These are phyloP conservation scores for Ichneumoninae sp. DNA, from an alignment of 2,888 invertebrate species.

Conservation along the genomic window DNA sequence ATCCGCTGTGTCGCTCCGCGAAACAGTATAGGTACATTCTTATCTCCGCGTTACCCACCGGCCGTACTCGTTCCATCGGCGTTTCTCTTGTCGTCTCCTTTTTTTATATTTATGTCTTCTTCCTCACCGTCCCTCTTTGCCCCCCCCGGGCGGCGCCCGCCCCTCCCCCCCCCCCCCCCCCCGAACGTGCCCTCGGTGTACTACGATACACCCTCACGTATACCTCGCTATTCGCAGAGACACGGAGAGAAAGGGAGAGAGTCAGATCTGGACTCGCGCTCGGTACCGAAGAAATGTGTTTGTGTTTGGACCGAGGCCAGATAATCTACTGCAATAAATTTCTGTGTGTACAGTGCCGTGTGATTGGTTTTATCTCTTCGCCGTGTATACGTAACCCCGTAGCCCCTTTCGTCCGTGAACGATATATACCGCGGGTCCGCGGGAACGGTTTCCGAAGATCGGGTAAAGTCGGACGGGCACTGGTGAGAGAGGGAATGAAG, in stretches of 20 bases:
- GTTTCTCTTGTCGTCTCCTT: constrained; percentile 44
- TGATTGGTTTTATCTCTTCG: constrained; percentile 82
- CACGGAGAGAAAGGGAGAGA: constrained; percentile 7
- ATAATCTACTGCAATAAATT: constrained; percentile 83
- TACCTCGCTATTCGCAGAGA: constrained; percentile 9
- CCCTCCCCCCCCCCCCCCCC: constrained; percentile 10
- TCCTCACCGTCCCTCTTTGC: constrained; percentile 29
- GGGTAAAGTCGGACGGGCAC: constrained; percentile 35
- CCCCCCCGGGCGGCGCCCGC: too few relatives aligned
- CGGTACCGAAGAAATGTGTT: constrained; percentile 80
- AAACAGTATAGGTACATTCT: background rate
- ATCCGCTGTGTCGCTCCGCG: constrained; percentile 13
- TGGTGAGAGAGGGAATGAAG: constrained; percentile 50
- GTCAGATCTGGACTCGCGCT: constrained; percentile 33
- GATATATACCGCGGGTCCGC: constrained; percentile 40
- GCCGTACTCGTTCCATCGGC: constrained; percentile 16
- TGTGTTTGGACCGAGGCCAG: constrained; percentile 83
- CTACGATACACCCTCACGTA: constrained; percentile 21
- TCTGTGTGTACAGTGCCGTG: constrained; percentile 81
- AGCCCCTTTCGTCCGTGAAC: constrained; percentile 50
- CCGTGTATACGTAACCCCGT: constrained; percentile 69
- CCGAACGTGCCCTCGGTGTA: constrained; percentile 21
- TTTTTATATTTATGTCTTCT: constrained; percentile 48
- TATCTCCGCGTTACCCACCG: background rate
- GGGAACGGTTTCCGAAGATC: constrained; percentile 42